Base-by-base conservation (phyloP, 2,888 invertebrate genomes). In the Ganaspis brasiliensis region DNA sequence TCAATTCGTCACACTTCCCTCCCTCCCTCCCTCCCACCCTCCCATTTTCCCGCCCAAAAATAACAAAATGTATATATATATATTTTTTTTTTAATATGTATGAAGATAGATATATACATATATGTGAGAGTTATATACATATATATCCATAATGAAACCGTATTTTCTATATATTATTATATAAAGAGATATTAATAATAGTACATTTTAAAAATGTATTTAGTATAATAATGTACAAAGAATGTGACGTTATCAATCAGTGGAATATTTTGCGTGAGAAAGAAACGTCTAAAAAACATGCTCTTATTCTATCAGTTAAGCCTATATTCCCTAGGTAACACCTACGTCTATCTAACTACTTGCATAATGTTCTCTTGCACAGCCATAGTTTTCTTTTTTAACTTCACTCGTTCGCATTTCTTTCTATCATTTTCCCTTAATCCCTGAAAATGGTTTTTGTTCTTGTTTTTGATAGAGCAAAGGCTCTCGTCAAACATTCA, bases 321-420 rank as follows among this genome's bases (percentile, higher is more conserved):
- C 84, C 88, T 90, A 90, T 90, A 90, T 86, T 89, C 85, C 87
- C 88, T 90, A 90, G 89, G 88, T 89, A 90, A 90, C 90, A 89
- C 88, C 89, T 89, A 90, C 86, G 82, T 87, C 88, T 89, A 90
- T 85, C 83, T 87, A 89, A 90, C 86, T 89, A 90, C 90, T 88
- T 87, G 89, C 90, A 87, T 90, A 90, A 90, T 90, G 87, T 90
- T 90, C 88, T 88, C 90, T 89, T 90, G 90, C 90, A 90, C 90
- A 90, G 90, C 90, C 90, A 89, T 90, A 88, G 89, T 90, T 89
- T 87, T 87, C 87, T 89, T 87, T 85, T 84, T 83, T 82, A 52
- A 81, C 82, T 83, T 82, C 75, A 73, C 72, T 78, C 76, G 61
- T 75, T 79, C 72, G 72, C 73, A 26, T 74, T 70, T 67, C 16